A percentile compares a stretch with the other conserved stretches of the same genome.
Evolutionary conservation across 2,113 vertebrate species (phyloP).

Genomic region (Microcebus murinus): DNA sequence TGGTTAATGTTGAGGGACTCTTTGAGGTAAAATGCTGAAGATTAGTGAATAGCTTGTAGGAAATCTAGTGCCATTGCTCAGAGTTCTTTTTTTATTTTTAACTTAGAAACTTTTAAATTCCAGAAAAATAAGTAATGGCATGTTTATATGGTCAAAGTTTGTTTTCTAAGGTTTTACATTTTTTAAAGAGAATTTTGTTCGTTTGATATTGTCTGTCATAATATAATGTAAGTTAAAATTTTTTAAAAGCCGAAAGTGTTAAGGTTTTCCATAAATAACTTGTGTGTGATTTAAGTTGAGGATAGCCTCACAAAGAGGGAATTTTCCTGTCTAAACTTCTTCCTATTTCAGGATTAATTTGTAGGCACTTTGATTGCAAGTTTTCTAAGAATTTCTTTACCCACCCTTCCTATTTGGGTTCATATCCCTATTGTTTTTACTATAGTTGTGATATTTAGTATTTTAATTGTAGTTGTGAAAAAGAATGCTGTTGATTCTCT

Average conservation of each 20-base stretch:
- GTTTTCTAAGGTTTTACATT: conserved; percentile 18
- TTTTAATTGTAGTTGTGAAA: conserved; percentile 59
- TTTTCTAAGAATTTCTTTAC: conserved; percentile 29
- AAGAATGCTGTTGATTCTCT: conserved; percentile 62
- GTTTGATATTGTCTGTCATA: background rate
- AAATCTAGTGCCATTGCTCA: background rate
- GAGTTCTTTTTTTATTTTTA: background rate
- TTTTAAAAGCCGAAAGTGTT: background rate
- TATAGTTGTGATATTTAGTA: conserved; percentile 50
- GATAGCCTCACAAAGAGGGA: background rate
- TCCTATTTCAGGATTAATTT: conserved; percentile 44
- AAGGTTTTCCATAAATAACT: background rate
- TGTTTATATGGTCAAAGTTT: background rate
- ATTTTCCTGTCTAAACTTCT: conserved; percentile 5
- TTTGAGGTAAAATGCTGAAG: background rate
- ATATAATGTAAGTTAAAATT: background rate
- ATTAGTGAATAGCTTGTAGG: background rate
- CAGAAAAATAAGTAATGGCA: conserved; percentile 19
- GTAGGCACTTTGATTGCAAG: background rate
- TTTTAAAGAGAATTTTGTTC: background rate
- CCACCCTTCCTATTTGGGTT: conserved; percentile 69
- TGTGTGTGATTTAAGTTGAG: background rate
- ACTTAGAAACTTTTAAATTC: background rate
- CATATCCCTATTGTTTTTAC: conserved; percentile 58
- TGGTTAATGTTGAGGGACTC: background rate